Base-by-base conservation (phyloP, 2,797 vertebrate species). In the Craterocephalus amniculus region DNA sequence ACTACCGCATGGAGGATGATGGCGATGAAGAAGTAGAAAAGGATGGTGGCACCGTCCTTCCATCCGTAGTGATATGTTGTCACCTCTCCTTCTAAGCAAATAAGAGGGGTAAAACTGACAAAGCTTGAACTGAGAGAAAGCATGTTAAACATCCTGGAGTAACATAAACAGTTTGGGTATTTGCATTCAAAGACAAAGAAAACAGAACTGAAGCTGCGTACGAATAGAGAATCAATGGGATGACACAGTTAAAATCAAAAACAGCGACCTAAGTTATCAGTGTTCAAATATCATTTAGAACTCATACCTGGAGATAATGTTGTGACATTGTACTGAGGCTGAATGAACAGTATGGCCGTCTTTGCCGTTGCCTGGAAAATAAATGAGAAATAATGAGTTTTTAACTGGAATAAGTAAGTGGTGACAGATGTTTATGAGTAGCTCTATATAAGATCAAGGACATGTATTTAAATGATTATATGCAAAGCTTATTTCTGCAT, bases 321-420 rank as follows among this genome's bases (percentile, higher is more conserved):
- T 20, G 96, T 99, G 79, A 96, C 83, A 7, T 99, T 99, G 80
- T 99, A 98, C 93, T 99, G 98, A 85, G 98, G 98, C 94, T 98
- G 97, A 91, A 99, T 99, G 91, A 99, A 99, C 80, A 98, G 88
- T 84, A 99, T 97, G 88, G 97, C 97, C 67, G 96, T 97, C 95
- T 99, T 98, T 76, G 97, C 97, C 32, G 97, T 98, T 58, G 97
- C 96, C 98, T 99, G 92, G 59, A 90, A 92, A 86, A 80, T 3
- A 83, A 60, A 78, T 2, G 18, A 76, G 31, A 72, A 9, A 5
- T 27, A 60, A 16, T 20, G 1, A n/a, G 45, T n/a, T n/a, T n/a
- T n/a, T 8, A 45, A n/a, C 18, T 45, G 43, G 5, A n/a, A 8
- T 45, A n/a, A 20, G 20, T 3, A 45, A n/a, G 43, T 6, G 2